Evolutionary conservation across 2,888 invertebrate genomes (phyloP), one percentile per base, ranked within the genome.

Genomic region (Ornithoptera priamus): DNA sequence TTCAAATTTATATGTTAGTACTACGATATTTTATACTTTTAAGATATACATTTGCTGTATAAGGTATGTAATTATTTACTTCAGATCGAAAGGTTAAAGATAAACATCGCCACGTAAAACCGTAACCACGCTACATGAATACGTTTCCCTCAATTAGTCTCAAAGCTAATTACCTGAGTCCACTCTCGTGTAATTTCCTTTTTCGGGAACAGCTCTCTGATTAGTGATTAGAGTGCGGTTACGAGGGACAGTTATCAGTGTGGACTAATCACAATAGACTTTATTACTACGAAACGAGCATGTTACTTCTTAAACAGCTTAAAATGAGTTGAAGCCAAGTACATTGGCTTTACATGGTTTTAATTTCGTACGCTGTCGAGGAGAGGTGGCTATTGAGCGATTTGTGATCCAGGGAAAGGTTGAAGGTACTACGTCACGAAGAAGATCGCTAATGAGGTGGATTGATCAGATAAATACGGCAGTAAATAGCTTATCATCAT

Each of bases 221-320:
- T 53, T n/a, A 18, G 53, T 53, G 53, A 53, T 53, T n/a, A 53
- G 53, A 53, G 53, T 53, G 53, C 53, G 53, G 53, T 53, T 53
- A 18, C 18, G 46, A 46, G 46, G 46, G 46, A 46, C 46, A 30
- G 30, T 46, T 46, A 15, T 46, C 46, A 46, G 46, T 46, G 15
- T 15, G 53, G 53, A n/a, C 53, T 53, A n/a, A n/a, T n/a, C 53
- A 53, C 53, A 18, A 46, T 1, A 46, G 15, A 46, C 8, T 50
- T 50, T 18, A 50, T 5, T 18, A 53, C n/a, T 6, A 53, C 10
- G 22, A 58, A 58, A 15, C 20, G 46, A 15, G 46, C 12, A 15
- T 4, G 15, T 15, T 46, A 15, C 15, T 12, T 42, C 0, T 46
- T 15, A 46, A 15, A 12, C 6, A 53, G 0, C 12, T 5, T 15